These are phyloP conservation scores for Mus pahari DNA, from an alignment of 2,113 vertebrate species.

Conservation along the genomic window DNA sequence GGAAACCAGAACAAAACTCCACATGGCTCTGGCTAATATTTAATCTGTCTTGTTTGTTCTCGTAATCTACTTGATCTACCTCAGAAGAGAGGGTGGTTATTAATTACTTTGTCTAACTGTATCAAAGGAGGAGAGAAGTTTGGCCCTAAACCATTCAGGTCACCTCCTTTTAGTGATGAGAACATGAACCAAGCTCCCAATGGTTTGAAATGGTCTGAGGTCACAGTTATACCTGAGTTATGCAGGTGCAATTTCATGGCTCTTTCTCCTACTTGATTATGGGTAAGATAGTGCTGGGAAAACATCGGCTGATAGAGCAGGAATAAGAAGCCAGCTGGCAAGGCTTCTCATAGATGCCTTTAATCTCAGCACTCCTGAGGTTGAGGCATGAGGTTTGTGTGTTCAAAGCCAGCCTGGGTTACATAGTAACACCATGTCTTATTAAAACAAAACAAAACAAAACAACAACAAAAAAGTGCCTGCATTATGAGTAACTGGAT, in stretches of 20 bases:
- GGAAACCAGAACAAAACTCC: neutral
- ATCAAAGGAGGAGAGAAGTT: neutral
- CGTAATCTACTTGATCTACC: neutral
- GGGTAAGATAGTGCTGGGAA: neutral
- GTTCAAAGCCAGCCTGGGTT: neutral
- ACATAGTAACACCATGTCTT: neutral
- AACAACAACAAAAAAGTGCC: neutral
- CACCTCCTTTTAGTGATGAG: neutral
- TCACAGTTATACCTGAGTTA: neutral
- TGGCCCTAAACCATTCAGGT: neutral
- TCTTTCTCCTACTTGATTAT: conserved; percentile 26
- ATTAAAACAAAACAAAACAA: neutral
- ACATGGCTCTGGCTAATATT: neutral
- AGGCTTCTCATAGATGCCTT: neutral
- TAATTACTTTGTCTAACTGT: neutral
- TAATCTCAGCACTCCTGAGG: neutral
- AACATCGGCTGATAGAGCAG: neutral
- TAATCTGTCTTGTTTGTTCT: neutral
- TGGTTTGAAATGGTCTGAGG: neutral
- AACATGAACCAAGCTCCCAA: conserved; percentile 13
- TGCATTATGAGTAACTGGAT: neutral
- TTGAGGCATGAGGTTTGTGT: neutral
- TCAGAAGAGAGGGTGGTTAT: neutral
- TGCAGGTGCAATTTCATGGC: neutral
- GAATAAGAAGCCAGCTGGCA: neutral